Evolutionary conservation across 2,797 vertebrate genomes (phyloP).

Genomic region (Coregonus suidteri): DNA sequence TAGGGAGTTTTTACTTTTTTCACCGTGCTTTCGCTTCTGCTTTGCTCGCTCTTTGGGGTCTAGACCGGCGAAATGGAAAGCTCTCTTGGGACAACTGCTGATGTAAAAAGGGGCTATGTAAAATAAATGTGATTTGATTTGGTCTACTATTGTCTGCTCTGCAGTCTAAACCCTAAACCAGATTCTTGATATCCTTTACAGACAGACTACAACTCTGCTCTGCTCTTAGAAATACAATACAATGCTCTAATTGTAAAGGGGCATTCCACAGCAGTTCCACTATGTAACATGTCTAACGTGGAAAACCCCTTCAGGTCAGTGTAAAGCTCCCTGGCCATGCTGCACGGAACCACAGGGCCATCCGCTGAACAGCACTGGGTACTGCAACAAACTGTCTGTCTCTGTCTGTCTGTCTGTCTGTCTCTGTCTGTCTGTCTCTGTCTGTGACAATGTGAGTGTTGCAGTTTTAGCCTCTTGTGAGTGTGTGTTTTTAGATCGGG

Average conservation of each 20-base stretch:
- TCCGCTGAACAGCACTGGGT: neutral
- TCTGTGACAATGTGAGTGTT: too few species aligned
- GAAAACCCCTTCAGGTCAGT: neutral
- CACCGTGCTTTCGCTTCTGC: too few species aligned
- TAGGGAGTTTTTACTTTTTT: neutral
- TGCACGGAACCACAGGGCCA: neutral
- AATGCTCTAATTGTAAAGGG: too few species aligned
- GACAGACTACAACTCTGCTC: neutral
- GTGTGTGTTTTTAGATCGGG: neutral
- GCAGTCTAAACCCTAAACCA: neutral
- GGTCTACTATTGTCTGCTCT: neutral
- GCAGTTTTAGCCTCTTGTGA: constrained; percentile 8
- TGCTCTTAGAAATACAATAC: neutral
- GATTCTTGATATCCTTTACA: neutral
- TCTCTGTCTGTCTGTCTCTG: neutral
- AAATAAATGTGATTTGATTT: too few species aligned
- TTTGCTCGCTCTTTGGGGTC: too few species aligned
- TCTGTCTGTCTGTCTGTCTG: neutral
- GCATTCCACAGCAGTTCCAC: neutral
- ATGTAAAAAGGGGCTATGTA: neutral
- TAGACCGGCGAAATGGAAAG: neutral
- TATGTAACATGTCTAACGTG: neutral
- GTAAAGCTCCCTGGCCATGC: neutral
- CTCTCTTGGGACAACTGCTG: neutral
- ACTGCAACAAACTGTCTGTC: neutral